Base-by-base conservation (phyloP, 2,888 invertebrate species). In the Dolichopus griseipennis region DNA sequence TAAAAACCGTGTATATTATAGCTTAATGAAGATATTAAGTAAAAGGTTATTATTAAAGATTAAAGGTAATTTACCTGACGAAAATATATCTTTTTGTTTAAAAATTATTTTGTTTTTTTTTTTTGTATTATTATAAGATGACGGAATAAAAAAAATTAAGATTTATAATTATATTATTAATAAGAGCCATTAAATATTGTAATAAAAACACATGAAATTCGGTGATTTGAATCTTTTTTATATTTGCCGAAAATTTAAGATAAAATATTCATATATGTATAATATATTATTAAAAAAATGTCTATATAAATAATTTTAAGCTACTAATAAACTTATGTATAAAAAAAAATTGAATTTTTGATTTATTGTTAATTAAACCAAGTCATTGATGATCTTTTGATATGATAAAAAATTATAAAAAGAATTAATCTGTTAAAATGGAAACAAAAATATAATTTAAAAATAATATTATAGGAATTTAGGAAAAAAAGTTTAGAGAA, bases 91-190 rank as follows among this genome's bases (percentile, higher is more conserved):
- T 41, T 41, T 41, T 41, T 41, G 3, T 1, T 12, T 15, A 12
- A 12, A 41, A 41, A n/a, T n/a, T n/a, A n/a, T n/a, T n/a, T n/a
- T n/a, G n/a, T 41, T 6, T 15, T 37, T 37, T 37, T 12, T 10
- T 37, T 10, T 37, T 37, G 1, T 37, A 2, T 10, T 37, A 37
- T 37, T 10, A 37, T 37, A 18, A 52, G n/a, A n/a, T 52, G 52
- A 52, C 18, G 52, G 52, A 52, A 52, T n/a, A 18, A 18, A 52
- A 12, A 52, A n/a, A 52, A 52, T n/a, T 18, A 52, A 63, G 18
- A 18, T 21, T 63, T 63, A 63, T 63, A 63, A 63, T 63, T 63
- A 27, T 22, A 27, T 63, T 63, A 63, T 63, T 63, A 63, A 63
- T 27, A 63, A 63, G 63, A 63, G 63, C 63, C 18, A 63, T 63